Evolutionary conservation across 1,140 invertebrate species (phyloP), one percentile per base, ranked within the genome.

Genomic region (Drosophila sproati): DNA sequence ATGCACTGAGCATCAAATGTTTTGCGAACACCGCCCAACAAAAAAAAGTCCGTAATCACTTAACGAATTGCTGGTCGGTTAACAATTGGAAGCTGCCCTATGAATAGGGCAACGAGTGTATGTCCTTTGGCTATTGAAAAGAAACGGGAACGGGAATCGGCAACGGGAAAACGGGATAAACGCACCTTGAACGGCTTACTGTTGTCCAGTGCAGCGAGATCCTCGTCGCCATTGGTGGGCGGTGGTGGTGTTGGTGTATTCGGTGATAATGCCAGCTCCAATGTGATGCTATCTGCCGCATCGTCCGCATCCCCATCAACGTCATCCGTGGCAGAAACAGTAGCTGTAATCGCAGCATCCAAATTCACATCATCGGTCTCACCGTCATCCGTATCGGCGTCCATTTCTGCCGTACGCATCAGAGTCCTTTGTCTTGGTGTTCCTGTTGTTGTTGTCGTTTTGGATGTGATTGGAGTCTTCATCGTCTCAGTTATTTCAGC

Each of bases 101-200:
- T 61, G 71, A 73, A 59, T 35, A 34, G 55, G 41, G 34, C 32
- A 61, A 50, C 32, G 29, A 8, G 39, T 8, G 61, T 32, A 50
- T 57, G 50, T 35, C 48, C 48, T 39, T 31, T 12, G 32, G 41
- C 31, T 20, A 20, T 20, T 20, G 20, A 20, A 20, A 20, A 20
- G 20, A 20, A 10, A 45, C 5, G 31, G 34, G n/a, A 32, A 31
- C 7, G 39, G 29, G 28, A 56, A 20, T 20, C 20, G 5, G 34
- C 34, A 34, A 34, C 3, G 5, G 34, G 2, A 39, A 39, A 3
- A 39, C 6, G 37, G 37, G 10, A 8, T 8, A 39, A 7, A 80
- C 83, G 28, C 67, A 87, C 83, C 83, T 88, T 88, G 51, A 88
- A 88, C 32, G 83, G 83, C 69, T 88, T 88, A 77, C 83, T 88